Evolutionary conservation across 2,888 invertebrate species (phyloP), one percentile per base, ranked within the genome.

Genomic region (Campaea margaritaria): DNA sequence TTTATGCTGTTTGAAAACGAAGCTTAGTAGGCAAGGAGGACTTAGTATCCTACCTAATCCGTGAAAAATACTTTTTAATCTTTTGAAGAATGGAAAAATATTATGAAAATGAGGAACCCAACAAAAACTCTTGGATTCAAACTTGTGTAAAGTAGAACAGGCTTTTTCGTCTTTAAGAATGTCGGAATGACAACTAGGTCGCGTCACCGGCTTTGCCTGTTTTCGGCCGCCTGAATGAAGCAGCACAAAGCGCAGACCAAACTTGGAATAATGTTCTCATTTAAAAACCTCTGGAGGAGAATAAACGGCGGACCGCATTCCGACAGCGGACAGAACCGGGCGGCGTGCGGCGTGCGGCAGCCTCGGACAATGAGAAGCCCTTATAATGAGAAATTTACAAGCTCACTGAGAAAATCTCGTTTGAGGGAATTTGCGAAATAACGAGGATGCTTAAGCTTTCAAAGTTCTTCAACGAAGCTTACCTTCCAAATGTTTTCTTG

Each of bases 331-430:
- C 43, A n/a, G 12, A n/a, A 10, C 0, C 46, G 16, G 41, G n/a
- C n/a, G n/a, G n/a, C n/a, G n/a, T n/a, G n/a, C 54, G 34, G 14
- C 28, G 14, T n/a, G 48, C 34, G 46, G 67, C 68, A 56, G 72
- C 68, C 68, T 73, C 65, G 68, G n/a, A n/a, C n/a, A n/a, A n/a
- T n/a, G n/a, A n/a, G n/a, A n/a, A n/a, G n/a, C n/a, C n/a, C 67
- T 71, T 75, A 74, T 75, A 74, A 75, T 70, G 67, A 65, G 67
- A 69, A 73, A 72, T 73, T 69, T 73, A 67, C 64, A 63, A 65
- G 65, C 68, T 70, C 62, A 58, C 69, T 64, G 66, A 66, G 58
- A 63, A 64, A 55, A 55, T 55, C 54, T 55, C 65, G 64, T 58
- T 64, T 52, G 59, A 52, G 39, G 54, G 16, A 44, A 15, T 51